Evolutionary conservation across 2,888 invertebrate species (phyloP), one percentile per base, ranked within the genome.

Genomic region (Parthenolecanium corni): DNA sequence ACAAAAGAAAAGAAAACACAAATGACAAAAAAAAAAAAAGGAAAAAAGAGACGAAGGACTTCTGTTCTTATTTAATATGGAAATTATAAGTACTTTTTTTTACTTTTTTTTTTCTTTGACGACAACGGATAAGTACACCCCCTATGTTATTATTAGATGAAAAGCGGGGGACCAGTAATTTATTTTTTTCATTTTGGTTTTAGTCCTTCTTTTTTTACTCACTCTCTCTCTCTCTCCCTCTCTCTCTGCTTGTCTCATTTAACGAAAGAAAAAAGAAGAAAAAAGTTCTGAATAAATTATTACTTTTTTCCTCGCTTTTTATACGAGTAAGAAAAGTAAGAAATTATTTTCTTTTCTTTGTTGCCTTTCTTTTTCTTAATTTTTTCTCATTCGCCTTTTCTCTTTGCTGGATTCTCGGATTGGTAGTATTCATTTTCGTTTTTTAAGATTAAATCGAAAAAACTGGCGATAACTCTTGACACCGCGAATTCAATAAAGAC

Each of bases 61-160:
- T 44, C 46, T 58, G 57, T 58, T 58, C 57, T 58, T 58, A 58
- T 58, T 58, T 58, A 58, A 58, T 58, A 58, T 58, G 57, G 57
- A 58, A 58, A 58, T 58, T 58, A 58, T 58, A 58, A 58, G 57
- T 58, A 47, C 46, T 58, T 58, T 58, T 54, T 54, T 58, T 38
- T 9, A 31, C 9, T 31, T 31, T 31, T 9, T 31, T 31, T 31
- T 31, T 36, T 52, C 38, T 38, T 47, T 46, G 31, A 47, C 57
- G 47, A 58, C 57, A 47, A 36, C 57, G 46, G n/a, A 46, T 25
- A 46, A 47, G 57, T 49, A 31, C 57, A 46, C 47, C 57, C 31
- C 31, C 31, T 58, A 47, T 58, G 57, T 58, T 58, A 58, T 58
- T 58, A 58, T 58, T 58, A 47, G 57, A 58, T 58, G 57, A 58